These are phyloP conservation scores for Minunthozetes semirufus DNA, from an alignment of 2,888 invertebrate genomes.

Conservation along the genomic window DNA sequence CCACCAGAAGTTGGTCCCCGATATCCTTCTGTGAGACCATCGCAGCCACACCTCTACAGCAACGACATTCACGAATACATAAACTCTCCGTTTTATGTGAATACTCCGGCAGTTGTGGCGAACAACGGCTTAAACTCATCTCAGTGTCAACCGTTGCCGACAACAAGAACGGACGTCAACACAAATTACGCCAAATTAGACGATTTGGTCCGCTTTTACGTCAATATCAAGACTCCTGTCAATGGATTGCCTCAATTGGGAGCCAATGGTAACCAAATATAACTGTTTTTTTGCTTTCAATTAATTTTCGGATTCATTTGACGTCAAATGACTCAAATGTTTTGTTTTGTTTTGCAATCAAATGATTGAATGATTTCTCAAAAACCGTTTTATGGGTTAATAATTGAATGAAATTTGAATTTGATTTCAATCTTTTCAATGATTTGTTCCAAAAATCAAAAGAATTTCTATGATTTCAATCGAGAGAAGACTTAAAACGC, in stretches of 20 bases:
- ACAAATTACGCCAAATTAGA: slow-evolving; percentile 45
- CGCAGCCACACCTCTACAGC: background rate
- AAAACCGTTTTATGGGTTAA: background rate
- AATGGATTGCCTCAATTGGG: background rate
- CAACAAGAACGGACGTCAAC: slow-evolving; percentile 42
- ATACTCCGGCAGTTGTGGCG: background rate
- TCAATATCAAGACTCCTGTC: slow-evolving; percentile 28
- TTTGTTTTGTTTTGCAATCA: background rate
- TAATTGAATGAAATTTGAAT: background rate
- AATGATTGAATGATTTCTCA: background rate
- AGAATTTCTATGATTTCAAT: too few species aligned
- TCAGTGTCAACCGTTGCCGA: background rate
- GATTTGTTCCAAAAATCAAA: too few species aligned
- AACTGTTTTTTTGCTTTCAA: background rate
- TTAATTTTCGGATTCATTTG: background rate
- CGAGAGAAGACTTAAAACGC: too few species aligned
- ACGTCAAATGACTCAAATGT: background rate
- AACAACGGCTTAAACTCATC: background rate
- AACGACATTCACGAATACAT: slow-evolving; percentile 29
- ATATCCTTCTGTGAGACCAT: background rate
- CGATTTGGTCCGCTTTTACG: slow-evolving; percentile 41
- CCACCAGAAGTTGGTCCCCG: slow-evolving; percentile 10
- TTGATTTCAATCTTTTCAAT: background rate
- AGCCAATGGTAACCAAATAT: too few species aligned
- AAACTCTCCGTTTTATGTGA: slow-evolving; percentile 33